Base-by-base conservation (phyloP, 1,140 invertebrate genomes). In the Trichogramma pretiosum region DNA sequence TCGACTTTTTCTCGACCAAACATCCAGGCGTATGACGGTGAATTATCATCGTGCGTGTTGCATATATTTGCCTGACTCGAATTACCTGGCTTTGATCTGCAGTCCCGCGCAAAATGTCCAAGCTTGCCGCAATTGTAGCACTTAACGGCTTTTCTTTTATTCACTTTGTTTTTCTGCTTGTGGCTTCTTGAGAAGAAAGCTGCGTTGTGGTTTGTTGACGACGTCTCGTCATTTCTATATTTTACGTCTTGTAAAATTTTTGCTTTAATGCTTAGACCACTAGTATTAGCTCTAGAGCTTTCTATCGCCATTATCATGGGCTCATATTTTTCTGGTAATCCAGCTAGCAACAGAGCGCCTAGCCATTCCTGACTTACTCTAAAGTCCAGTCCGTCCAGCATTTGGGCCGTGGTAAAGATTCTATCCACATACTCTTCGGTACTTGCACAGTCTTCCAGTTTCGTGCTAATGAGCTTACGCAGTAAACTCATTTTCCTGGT, bases 241-340 rank as follows among this genome's bases (percentile, higher is more conserved):
- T 41, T 5, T 3, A 55, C 53, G 47, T 65, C 63, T 52, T 71
- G 62, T 19, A 70, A 24, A 7, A 70, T 50, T 56, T 69, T 70
- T 16, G 58, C 56, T 53, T 69, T 69, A 16, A 70, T 60, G 3
- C 47, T 50, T 41, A 69, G 64, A n/a, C 54, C 57, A 35, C 58
- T 60, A 9, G 70, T 63, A 38, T 30, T 36, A 21, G 58, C 56
- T 18, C 60, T 58, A 5, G 58, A 64, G 42, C 53, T 57, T 41
- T 70, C 62, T 17, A 68, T 40, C 2, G 53, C 62, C 62, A 69
- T 71, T 14, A 70, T 71, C 66, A 71, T 70, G 0, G 67, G 62
- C 35, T 59, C 56, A 54, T 64, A 69, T n/a, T 58, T 47, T 13
- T 67, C 61, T 1, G 63, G 61, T 40, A 70, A 48, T 9, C 63